Conservation (phyloP, 2,797 vertebrate genomes). For the Gastrophryne carolinensis region DNA sequence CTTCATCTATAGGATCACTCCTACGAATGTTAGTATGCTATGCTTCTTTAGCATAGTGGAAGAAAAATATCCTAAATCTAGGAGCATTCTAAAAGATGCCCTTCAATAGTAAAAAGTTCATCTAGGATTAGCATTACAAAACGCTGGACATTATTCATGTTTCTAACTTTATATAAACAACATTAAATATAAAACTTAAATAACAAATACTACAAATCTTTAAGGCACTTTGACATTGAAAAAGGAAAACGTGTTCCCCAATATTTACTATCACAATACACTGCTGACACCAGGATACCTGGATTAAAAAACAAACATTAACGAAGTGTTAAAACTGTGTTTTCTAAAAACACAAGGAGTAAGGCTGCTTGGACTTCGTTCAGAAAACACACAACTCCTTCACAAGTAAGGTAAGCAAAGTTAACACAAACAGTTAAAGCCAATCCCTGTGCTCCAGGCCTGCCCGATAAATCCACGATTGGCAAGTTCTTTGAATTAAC, state of each 20-base stretch:
- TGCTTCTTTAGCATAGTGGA: too few species aligned
- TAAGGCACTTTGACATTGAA: conserved; percentile 1
- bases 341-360: not conserved
- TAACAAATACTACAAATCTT: not conserved
- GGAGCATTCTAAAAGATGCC: too few species aligned
- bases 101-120: too few species aligned
- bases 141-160: not conserved
- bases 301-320: not conserved
- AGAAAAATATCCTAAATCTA: too few species aligned
- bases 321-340: too few species aligned
- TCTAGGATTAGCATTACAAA: too few species aligned
- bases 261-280: conserved; percentile 1
- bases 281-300: not conserved
- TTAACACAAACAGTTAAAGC: not conserved
- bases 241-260: not conserved
- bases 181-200: not conserved
- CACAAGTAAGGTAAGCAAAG: not conserved
- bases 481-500: conserved; percentile 53
- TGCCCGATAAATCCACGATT: not conserved
- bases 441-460: not conserved
- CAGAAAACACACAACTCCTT: not conserved
- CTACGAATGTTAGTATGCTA: too few species aligned
- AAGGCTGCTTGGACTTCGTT: not conserved
- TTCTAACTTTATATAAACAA: not conserved
- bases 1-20: too few species aligned